These are phyloP conservation scores for Acanthaster planci DNA, from an alignment of 35 echinoderm and acorn worm genomes.

Conservation along the genomic window DNA sequence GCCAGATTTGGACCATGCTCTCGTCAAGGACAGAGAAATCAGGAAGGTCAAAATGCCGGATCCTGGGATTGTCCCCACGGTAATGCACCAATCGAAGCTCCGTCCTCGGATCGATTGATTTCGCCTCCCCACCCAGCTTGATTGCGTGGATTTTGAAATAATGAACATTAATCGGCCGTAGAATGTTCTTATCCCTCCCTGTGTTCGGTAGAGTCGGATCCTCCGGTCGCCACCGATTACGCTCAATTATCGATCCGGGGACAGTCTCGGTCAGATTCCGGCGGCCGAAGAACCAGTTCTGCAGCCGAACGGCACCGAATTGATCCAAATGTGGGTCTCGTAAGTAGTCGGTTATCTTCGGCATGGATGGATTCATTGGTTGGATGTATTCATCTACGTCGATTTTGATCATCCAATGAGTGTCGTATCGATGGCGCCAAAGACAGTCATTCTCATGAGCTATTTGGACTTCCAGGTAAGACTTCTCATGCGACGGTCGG, in stretches of 20 bases:
- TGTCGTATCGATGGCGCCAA: slow-evolving; percentile 67
- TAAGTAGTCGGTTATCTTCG: slow-evolving; percentile 64
- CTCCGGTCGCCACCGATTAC: slow-evolving; percentile 66
- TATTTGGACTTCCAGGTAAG: slow-evolving; percentile 80
- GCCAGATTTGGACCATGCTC: slow-evolving; percentile 41
- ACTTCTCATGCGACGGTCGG: slow-evolving; percentile 50
- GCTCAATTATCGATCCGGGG: slow-evolving; percentile 43
- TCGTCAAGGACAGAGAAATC: slow-evolving; percentile 58
- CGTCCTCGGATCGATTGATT: slow-evolving; percentile 57
- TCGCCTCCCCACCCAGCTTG: slow-evolving; percentile 68
- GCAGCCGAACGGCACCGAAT: slow-evolving; percentile 50
- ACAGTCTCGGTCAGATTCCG: slow-evolving; percentile 29
- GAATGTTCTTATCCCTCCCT: slow-evolving; percentile 84
- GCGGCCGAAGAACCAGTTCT: slow-evolving; percentile 93
- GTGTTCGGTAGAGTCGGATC: slow-evolving; percentile 67
- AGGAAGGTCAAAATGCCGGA: slow-evolving; percentile 61
- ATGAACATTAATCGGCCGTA: slow-evolving; percentile 81
- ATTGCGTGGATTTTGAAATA: slow-evolving; percentile 96
- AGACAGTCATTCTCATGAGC: slow-evolving; percentile 95
- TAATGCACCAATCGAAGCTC: slow-evolving; percentile 89
- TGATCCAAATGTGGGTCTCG: slow-evolving; percentile 26
- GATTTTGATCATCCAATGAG: slow-evolving; percentile 87
- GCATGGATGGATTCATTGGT: slow-evolving; percentile 64
- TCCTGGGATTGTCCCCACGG: slow-evolving; percentile 82
- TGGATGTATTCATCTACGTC: slow-evolving; percentile 93